Evolutionary conservation across 2,797 vertebrate genomes (phyloP).

Genomic region (Anolis apletophallus): DNA sequence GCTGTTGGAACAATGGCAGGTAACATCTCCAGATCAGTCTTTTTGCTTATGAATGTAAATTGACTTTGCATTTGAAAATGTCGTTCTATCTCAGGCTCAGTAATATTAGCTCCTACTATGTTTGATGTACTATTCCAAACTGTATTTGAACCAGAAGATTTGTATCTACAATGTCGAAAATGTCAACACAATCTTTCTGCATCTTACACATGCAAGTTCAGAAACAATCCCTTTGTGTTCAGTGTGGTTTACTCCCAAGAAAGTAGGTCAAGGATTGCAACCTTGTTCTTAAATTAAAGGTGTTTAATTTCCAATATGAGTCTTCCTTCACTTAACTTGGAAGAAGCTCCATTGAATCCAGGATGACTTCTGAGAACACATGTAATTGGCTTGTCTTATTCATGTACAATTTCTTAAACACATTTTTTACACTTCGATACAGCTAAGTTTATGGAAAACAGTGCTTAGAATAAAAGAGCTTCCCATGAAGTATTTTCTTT

Average conservation of each 20-base stretch:
- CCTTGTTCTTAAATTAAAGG: not conserved
- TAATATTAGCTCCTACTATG: not conserved
- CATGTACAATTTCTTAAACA: not conserved
- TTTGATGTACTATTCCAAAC: not conserved
- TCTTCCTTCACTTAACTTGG: not conserved
- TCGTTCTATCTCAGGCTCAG: not conserved
- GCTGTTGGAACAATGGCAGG: not conserved
- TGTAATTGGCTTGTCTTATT: not conserved
- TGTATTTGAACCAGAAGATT: too few species aligned
- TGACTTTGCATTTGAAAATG: not conserved
- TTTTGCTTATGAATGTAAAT: not conserved
- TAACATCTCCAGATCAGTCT: not conserved
- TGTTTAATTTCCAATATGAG: not conserved
- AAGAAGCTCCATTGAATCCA: too few species aligned
- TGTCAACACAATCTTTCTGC: too few species aligned
- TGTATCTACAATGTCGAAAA: too few species aligned
- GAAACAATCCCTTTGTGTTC: too few species aligned
- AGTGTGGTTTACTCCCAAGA: too few species aligned
- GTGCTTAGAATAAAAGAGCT: conserved; percentile 7
- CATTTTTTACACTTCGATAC: not conserved
- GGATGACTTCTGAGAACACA: not conserved
- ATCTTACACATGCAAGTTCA: too few species aligned
- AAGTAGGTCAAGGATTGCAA: too few species aligned
- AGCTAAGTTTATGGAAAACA: conserved; percentile 11
- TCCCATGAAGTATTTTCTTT: conserved; percentile 3